These are phyloP conservation scores for Aplodontia rufa DNA, from an alignment of 2,113 vertebrate genomes.

Conservation along the genomic window DNA sequence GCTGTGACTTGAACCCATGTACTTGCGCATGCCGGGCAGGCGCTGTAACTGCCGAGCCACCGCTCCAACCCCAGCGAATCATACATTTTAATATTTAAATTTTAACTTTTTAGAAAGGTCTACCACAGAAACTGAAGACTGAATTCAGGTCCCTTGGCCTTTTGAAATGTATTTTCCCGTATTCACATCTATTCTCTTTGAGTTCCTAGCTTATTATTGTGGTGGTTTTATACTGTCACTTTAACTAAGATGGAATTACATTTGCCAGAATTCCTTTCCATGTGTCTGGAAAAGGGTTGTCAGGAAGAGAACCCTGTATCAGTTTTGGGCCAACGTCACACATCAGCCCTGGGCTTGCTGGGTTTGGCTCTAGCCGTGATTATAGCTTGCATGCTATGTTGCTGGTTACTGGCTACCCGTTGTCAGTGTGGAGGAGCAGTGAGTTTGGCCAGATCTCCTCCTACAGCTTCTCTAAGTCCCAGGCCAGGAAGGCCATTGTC, in stretches of 20 bases:
- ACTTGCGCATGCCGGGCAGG: too few relatives aligned
- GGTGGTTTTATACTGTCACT: neutral
- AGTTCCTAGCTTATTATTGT: neutral
- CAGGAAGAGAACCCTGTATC: neutral
- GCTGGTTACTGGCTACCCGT: neutral
- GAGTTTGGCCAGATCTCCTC: neutral
- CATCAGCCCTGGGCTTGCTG: neutral
- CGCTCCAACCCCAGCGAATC: too few relatives aligned
- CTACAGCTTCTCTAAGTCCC: neutral
- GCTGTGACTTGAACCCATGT: too few relatives aligned
- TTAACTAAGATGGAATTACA: neutral
- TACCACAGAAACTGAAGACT: neutral
- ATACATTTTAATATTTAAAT: neutral
- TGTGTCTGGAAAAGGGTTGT: neutral
- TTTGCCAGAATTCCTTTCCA: conserved; percentile 17
- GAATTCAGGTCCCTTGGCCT: neutral
- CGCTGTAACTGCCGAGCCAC: too few relatives aligned
- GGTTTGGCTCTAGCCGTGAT: too few relatives aligned
- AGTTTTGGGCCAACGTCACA: neutral
- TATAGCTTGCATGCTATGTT: neutral
- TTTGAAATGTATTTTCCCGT: neutral
- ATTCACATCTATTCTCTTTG: neutral
- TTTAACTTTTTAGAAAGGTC: neutral
- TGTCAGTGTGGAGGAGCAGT: neutral
- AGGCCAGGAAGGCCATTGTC: neutral